Evolutionary conservation across 2,797 vertebrate genomes (phyloP).

Genomic region (Microctenopoma stevenorrisi): DNA sequence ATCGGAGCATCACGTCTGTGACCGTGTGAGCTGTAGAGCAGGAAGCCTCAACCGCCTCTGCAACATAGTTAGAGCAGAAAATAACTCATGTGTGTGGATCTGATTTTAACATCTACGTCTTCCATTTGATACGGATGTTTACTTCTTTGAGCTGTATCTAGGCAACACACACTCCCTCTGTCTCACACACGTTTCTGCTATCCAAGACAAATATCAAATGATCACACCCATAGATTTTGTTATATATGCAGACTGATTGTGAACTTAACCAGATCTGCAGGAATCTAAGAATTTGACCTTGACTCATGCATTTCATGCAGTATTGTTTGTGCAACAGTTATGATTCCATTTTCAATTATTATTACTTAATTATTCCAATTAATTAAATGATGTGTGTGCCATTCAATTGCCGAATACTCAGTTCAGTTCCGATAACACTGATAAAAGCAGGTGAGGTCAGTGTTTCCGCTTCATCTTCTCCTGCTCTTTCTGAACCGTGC

Average conservation of each 20-base stretch:
- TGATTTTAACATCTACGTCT: no score
- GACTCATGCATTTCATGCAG: no score
- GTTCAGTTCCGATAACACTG: neutral
- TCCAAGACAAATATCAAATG: no score
- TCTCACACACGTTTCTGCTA: no score
- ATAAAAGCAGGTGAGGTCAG: conserved; percentile 31
- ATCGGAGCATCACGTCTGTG: neutral
- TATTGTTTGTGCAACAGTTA: neutral
- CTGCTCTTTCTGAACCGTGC: conserved; percentile 47
- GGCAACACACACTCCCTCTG: neutral
- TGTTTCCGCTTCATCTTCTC: conserved; percentile 16
- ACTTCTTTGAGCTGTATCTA: conserved; percentile 38
- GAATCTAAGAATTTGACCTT: no score
- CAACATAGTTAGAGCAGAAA: neutral
- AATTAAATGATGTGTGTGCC: neutral
- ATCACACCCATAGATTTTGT: no score
- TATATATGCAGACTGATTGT: no score
- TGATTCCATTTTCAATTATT: neutral
- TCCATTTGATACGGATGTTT: neutral
- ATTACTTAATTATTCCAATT: neutral
- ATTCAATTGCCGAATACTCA: neutral
- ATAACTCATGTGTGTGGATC: neutral
- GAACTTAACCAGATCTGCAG: no score
- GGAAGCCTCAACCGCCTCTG: neutral
- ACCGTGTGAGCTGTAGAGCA: neutral